Conservation (phyloP, 2,797 vertebrate species). For the Gouania willdenowi region DNA sequence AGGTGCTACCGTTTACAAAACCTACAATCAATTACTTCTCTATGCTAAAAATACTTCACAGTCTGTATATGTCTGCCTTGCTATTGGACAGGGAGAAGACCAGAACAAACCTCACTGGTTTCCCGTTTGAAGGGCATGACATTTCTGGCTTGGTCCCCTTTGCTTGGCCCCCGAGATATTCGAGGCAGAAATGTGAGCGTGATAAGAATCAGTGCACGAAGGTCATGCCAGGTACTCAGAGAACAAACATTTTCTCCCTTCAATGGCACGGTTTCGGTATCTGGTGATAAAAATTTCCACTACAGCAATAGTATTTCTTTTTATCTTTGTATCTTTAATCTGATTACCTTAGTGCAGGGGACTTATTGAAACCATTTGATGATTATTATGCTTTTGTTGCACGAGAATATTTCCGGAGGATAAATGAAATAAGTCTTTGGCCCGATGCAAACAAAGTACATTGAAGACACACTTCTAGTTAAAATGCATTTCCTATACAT, state of each 20-base stretch:
- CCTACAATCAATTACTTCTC: slow-evolving; percentile 45
- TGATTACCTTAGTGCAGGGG: not conserved
- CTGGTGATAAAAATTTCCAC: not conserved
- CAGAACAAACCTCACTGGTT: slow-evolving; percentile 34
- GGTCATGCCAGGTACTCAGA: slow-evolving; percentile 35
- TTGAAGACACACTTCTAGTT: no score
- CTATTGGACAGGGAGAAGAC: no score
- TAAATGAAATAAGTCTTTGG: not conserved
- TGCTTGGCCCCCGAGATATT: slow-evolving; percentile 32
- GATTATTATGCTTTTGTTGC: not conserved
- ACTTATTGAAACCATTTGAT: not conserved
- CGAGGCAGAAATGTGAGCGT: slow-evolving; percentile 37
- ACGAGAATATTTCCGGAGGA: not conserved
- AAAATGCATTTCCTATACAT: no score
- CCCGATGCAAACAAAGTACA: not conserved
- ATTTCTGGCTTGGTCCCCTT: slow-evolving; percentile 35
- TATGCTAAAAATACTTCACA: slow-evolving; percentile 28
- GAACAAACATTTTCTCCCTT: not conserved
- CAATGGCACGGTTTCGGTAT: not conserved
- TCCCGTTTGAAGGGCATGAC: slow-evolving; percentile 23
- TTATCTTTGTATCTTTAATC: slow-evolving; percentile 2
- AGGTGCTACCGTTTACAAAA: slow-evolving; percentile 28
- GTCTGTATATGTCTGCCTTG: slow-evolving; percentile 6
- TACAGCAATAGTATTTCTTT: not conserved
- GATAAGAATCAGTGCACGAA: slow-evolving; percentile 50